phyloP scores from a whole-genome alignment of 2,797 vertebrate genomes.

The Myotis daubentonii region DNA sequence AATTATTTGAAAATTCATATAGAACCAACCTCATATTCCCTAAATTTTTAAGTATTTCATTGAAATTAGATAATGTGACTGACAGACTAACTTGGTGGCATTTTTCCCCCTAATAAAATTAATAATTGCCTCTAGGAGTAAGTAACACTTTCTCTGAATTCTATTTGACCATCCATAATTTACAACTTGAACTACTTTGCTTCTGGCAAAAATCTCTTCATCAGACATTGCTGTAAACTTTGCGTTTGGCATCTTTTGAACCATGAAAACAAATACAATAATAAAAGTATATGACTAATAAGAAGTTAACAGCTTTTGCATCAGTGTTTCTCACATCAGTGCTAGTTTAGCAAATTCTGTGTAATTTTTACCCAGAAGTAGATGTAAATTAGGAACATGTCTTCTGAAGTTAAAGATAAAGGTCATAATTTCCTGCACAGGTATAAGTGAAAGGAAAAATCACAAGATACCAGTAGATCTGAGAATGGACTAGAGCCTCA shows the following conservation, averaged over 20 bases:
- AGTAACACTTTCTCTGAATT: slow-evolving; percentile 83
- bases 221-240: slow-evolving; percentile 81
- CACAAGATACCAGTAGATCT: slow-evolving; percentile 23
- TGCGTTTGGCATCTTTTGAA: slow-evolving; percentile 81
- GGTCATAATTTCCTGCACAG: slow-evolving; percentile 56
- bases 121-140: slow-evolving; percentile 82
- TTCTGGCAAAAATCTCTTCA: slow-evolving; percentile 81
- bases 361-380: slow-evolving; percentile 62
- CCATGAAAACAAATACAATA: slow-evolving; percentile 74
- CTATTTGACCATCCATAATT: slow-evolving; percentile 80
- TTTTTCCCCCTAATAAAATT: slow-evolving; percentile 80
- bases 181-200: slow-evolving; percentile 83
- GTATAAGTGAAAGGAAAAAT: slow-evolving; percentile 54
- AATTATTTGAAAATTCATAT: slow-evolving; percentile 40
- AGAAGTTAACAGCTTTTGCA: slow-evolving; percentile 57
- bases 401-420: slow-evolving; percentile 68
- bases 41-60: slow-evolving; percentile 66
- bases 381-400: slow-evolving; percentile 37
- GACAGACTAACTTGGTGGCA: slow-evolving; percentile 75
- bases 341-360: slow-evolving; percentile 42
- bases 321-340: slow-evolving; percentile 48
- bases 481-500: neutral
- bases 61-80: slow-evolving; percentile 75
- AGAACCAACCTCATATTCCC: slow-evolving; percentile 42
- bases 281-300: slow-evolving; percentile 63